Evolutionary conservation across 2,797 vertebrate genomes (phyloP).

Genomic region (Tapera naevia): DNA sequence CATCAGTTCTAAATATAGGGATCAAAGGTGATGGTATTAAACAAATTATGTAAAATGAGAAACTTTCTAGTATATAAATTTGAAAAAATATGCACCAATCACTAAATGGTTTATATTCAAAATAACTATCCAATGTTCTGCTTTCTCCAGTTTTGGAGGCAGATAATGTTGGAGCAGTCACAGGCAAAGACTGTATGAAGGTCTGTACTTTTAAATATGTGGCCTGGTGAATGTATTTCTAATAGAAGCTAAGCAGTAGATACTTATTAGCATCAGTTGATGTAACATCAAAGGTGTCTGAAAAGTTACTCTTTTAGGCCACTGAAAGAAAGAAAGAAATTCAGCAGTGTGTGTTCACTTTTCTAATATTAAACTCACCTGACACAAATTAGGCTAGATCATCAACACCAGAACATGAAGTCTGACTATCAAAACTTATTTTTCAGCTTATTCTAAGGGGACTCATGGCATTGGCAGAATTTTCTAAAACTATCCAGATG

Average conservation of each 20-base stretch:
- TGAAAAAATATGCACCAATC: neutral
- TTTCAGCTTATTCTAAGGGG: neutral
- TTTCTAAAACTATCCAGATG: neutral
- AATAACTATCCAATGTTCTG: neutral
- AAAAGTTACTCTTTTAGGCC: neutral
- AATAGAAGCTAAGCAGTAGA: neutral
- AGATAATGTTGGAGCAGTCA: neutral
- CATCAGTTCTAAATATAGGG: neutral
- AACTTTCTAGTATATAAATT: neutral
- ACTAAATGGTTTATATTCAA: neutral
- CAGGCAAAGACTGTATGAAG: neutral
- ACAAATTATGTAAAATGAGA: conserved; percentile 12
- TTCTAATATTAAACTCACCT: neutral
- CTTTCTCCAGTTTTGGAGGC: neutral
- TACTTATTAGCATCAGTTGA: neutral
- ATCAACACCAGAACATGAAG: neutral
- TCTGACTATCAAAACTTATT: neutral
- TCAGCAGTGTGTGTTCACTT: neutral
- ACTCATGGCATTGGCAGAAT: neutral
- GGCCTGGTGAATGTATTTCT: neutral
- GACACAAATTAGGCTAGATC: neutral
- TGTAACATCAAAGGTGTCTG: neutral
- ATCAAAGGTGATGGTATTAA: neutral
- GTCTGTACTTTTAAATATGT: neutral
- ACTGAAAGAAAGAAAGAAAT: neutral